Conservation (phyloP, 2,797 vertebrate genomes). For the Alosa sapidissima region DNA sequence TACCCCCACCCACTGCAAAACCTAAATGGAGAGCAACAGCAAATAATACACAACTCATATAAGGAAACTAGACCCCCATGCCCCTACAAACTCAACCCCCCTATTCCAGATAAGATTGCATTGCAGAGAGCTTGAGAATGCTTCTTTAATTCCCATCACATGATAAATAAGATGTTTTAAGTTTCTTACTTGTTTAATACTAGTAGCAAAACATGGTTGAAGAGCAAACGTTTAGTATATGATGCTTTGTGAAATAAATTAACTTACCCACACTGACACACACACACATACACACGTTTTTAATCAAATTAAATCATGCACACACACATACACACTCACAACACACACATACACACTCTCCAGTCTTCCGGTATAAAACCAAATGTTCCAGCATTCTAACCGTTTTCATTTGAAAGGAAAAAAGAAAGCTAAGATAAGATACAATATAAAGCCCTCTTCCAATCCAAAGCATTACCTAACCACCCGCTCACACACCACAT, state of each 20-base stretch:
- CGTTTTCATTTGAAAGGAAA: conserved; percentile 14
- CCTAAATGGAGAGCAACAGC: conserved; percentile 49
- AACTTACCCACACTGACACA: conserved; percentile 48
- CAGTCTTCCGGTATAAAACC: conserved; percentile 17
- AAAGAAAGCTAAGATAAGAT: conserved; percentile 11
- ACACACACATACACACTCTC: not conserved
- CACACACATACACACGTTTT: conserved; percentile 28
- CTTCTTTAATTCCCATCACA: conserved; percentile 26
- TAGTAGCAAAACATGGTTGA: conserved; percentile 58
- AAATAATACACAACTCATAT: conserved; percentile 7
- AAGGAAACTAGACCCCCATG: conserved; percentile 33
- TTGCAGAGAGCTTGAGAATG: conserved; percentile 38
- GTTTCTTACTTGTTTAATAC: conserved; percentile 49
- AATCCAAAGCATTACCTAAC: not conserved
- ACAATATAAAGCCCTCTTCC: conserved; percentile 13
- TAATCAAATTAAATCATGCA: conserved; percentile 50
- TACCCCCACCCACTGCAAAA: conserved; percentile 46
- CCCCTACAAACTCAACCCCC: not conserved
- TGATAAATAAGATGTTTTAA: conserved; percentile 39
- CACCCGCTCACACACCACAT: not conserved
- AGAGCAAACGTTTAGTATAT: conserved; percentile 39
- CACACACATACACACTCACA: conserved; percentile 47
- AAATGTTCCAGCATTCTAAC: conserved; percentile 24
- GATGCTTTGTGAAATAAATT: conserved; percentile 40
- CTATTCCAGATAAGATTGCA: conserved; percentile 59